Base-by-base conservation (phyloP, 1,140 invertebrate genomes). In the Homarus americanus region DNA sequence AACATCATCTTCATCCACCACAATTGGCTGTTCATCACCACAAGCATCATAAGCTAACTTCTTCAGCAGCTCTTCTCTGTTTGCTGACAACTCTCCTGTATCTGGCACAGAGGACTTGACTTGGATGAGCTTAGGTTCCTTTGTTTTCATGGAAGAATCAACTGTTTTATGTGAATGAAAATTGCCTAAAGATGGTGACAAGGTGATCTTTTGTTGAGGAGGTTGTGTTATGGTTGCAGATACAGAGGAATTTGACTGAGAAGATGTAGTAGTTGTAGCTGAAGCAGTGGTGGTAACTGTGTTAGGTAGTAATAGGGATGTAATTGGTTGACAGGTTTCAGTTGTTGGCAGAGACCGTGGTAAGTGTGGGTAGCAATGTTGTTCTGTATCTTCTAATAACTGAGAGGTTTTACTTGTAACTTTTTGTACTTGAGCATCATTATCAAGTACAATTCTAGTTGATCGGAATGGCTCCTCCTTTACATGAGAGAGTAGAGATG, bases 1-100 rank as follows among this genome's bases (percentile, higher is more conserved):
- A 24, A 69, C n/a, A 32, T 69, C 63, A 69, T 32, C 63, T 69
- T 69, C 63, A 69, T 28, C 63, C 63, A 69, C 63, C 63, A 69
- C n/a, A 69, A 69, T 69, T 69, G 63, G n/a, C 28, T 32, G 5
- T 32, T 69, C 63, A 69, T 69, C 63, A 4, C n/a, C n/a, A 69
- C 63, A 32, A 32, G 63, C 24, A 32, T 69, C n/a, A 12, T 3
- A 28, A 32, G n/a, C 28, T 1, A 69, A 24, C 12, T 69, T 69
- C 5, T 28, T 32, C n/a, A 32, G 1, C 0, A 24, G 63, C 5
- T 69, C 20, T 20, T 63, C 5, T 32, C 1, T 1, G 28, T 69
- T 24, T 32, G 63, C n/a, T 69, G 63, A 28, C 4, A 9, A 32
- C n/a, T 9, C n/a, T 32, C 5, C n/a, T 69, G 63, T 32, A 9